A percentile compares a stretch with the other conserved stretches of the same genome.
Conservation (phyloP, 2,888 invertebrate genomes). For the Acrobasis repandana region DNA sequence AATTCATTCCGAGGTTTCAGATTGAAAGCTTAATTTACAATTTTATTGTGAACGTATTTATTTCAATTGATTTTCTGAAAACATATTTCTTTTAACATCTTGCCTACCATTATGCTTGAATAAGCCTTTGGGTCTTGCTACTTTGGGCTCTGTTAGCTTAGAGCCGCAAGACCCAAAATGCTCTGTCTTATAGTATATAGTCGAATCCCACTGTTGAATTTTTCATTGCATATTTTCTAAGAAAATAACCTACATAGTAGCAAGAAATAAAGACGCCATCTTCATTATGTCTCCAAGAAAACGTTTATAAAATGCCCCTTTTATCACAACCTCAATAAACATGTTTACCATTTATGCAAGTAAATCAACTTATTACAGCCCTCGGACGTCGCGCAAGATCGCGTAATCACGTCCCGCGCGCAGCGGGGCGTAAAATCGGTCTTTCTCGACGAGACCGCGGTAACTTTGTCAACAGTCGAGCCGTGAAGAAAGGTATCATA, state of each 20-base stretch:
- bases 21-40: constrained; percentile 15
- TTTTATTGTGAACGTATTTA: constrained; percentile 9
- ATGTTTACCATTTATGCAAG: constrained; percentile 17
- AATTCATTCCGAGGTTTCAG: constrained; percentile 12
- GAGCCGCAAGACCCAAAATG: too few species aligned
- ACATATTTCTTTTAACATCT: background rate
- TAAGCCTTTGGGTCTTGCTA: too few species aligned
- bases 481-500: constrained; percentile 10
- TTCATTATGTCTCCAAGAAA: background rate
- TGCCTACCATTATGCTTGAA: too few species aligned
- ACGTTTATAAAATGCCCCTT: background rate
- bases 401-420: background rate
- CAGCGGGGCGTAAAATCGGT: constrained; percentile 19
- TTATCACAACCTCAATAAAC: constrained; percentile 2
- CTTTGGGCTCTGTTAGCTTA: too few species aligned
- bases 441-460: background rate
- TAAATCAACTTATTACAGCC: constrained; percentile 19
- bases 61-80: background rate
- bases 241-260: too few species aligned
- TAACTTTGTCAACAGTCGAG: constrained; percentile 6
- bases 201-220: background rate
- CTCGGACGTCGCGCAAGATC: constrained; percentile 14
- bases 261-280: background rate
- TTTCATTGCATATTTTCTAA: background rate
- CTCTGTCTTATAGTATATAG: too few species aligned